Evolutionary conservation across 2,113 vertebrate genomes (phyloP).

Genomic region (Propithecus coquereli): DNA sequence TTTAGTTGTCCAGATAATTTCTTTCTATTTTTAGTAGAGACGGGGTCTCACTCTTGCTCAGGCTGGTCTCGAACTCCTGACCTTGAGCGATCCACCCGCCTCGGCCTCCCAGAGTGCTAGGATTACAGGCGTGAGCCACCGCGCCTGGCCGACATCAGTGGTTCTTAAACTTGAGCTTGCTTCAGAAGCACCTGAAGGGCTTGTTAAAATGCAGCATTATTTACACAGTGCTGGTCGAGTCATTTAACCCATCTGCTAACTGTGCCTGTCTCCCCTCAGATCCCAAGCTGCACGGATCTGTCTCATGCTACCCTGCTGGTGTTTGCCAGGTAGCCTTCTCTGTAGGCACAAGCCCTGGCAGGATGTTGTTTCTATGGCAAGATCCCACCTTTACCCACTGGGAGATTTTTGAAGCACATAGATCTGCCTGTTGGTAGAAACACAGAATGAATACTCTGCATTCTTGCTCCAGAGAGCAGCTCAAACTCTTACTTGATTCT

Average conservation of each 20-base stretch:
- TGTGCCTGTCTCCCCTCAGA: too few species aligned
- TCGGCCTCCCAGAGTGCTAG: too few species aligned
- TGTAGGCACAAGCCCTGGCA: neutral
- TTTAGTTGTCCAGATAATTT: too few species aligned
- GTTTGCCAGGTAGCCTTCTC: neutral
- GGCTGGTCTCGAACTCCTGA: too few species aligned
- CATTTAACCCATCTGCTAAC: neutral
- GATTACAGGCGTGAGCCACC: too few species aligned
- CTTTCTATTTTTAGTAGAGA: too few species aligned
- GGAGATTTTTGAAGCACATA: neutral
- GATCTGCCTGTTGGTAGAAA: neutral
- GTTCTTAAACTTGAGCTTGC: neutral
- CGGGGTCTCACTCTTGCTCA: too few species aligned
- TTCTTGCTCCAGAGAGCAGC: neutral
- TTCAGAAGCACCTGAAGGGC: neutral
- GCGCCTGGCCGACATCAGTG: too few species aligned
- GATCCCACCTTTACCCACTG: neutral
- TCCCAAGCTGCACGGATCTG: too few species aligned
- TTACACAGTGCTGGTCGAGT: neutral
- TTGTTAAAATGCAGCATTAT: neutral
- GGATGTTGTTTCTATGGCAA: neutral
- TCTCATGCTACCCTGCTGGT: neutral
- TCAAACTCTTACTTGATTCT: neutral
- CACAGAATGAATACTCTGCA: neutral
- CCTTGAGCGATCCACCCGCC: too few species aligned